These are phyloP conservation scores for Corvus moneduloides DNA, from an alignment of 2,113 vertebrate genomes.

Conservation along the genomic window DNA sequence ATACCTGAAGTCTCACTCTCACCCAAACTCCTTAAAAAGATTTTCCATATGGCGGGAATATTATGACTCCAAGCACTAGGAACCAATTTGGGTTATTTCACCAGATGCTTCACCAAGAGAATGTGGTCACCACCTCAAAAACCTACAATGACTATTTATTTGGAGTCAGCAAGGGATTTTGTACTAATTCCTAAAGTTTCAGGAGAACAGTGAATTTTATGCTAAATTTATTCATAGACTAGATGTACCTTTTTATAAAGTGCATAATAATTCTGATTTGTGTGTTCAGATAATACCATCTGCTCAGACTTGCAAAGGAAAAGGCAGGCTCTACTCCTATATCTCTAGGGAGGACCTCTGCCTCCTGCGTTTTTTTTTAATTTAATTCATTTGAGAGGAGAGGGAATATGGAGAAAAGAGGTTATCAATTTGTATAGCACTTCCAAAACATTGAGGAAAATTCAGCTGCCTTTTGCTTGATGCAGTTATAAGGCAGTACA, in stretches of 20 bases:
- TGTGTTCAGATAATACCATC: constrained; percentile 1
- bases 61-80: background rate
- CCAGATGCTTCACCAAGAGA: background rate
- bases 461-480: background rate
- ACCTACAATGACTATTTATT: constrained; percentile 5
- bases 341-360: background rate
- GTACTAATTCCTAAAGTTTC: constrained; percentile 16
- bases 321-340: background rate
- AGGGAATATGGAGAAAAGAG: background rate
- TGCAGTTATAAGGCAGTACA: background rate
- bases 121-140: background rate
- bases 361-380: background rate
- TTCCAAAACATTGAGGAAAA: background rate
- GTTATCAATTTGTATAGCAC: background rate
- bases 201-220: background rate
- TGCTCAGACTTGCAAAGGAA: background rate
- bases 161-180: background rate
- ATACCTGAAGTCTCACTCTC: background rate
- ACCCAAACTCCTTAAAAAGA: background rate
- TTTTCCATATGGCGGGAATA: background rate
- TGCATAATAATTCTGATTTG: constrained; percentile 8
- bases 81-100: background rate
- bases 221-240: constrained; percentile 54
- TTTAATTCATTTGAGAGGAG: background rate
- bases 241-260: background rate